phyloP scores from a whole-genome alignment of 2,113 vertebrate genomes.

The Plectropomus leopardus region DNA sequence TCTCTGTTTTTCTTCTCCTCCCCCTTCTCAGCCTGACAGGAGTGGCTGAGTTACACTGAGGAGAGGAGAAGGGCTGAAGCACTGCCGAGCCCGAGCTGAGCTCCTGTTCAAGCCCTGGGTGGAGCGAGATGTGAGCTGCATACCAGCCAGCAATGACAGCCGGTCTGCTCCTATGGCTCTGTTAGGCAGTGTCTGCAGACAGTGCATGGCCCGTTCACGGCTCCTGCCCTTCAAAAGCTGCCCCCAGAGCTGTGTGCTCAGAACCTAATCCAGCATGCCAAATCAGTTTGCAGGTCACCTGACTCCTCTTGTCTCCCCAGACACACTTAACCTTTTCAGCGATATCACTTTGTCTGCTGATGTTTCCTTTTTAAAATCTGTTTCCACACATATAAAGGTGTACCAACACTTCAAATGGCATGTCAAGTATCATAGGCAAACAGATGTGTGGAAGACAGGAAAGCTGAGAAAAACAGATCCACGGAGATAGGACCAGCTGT shows the following conservation, averaged over 20 bases:
- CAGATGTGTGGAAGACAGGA: conserved; percentile 70
- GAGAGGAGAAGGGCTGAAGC: conserved; percentile 55
- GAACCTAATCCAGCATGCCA: conserved; percentile 63
- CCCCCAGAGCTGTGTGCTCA: conserved; percentile 53
- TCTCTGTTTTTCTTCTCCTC: conserved; percentile 49
- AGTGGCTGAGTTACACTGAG: conserved; percentile 49
- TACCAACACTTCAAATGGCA: conserved; percentile 48
- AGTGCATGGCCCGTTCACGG: conserved; percentile 55
- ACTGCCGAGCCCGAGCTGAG: conserved; percentile 58
- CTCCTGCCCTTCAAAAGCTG: conserved; percentile 63
- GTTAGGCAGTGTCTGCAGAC: conserved; percentile 66
- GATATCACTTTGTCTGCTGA: conserved; percentile 56
- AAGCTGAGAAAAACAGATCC: conserved; percentile 56
- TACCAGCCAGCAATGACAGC: conserved; percentile 63
- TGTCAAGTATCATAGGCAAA: conserved; percentile 53
- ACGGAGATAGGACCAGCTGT: conserved; percentile 66
- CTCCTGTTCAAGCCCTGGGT: conserved; percentile 58
- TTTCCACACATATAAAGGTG: conserved; percentile 63
- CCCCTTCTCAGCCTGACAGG: conserved; percentile 59
- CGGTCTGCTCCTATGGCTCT: conserved; percentile 57
- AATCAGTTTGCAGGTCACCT: conserved; percentile 64
- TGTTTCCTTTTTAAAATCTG: conserved; percentile 52
- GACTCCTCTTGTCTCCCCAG: conserved; percentile 42
- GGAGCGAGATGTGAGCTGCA: conserved; percentile 72
- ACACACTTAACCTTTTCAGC: conserved; percentile 68